Evolutionary conservation across 2,797 vertebrate species (phyloP).

Genomic region (Acrossocheilus fasciatus): DNA sequence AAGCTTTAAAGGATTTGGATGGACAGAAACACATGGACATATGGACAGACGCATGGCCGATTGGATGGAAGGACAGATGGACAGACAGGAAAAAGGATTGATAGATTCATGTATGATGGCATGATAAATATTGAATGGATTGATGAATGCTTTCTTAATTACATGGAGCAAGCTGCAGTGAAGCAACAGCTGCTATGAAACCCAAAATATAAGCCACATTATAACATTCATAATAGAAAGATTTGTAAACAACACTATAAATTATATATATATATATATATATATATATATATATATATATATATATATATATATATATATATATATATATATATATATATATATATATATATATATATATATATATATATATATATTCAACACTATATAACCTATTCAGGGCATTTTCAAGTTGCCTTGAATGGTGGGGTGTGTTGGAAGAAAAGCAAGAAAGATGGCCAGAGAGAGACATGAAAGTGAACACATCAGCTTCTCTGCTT

Average conservation of each 20-base stretch:
- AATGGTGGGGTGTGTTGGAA: background rate
- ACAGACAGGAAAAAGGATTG: background rate
- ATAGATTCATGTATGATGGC: background rate
- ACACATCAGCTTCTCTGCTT: slow-evolving; percentile 31
- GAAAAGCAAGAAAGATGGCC: background rate
- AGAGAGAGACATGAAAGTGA: background rate
- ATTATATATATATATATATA: too few species aligned
- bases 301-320: too few species aligned
- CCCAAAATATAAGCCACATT: background rate
- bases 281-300: too few species aligned
- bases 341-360: too few species aligned
- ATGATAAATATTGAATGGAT: background rate
- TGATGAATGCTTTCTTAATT: background rate
- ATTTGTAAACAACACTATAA: background rate
- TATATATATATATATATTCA: too few species aligned
- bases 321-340: too few species aligned
- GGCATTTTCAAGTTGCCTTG: background rate
- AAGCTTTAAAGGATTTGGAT: background rate
- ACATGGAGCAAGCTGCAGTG: background rate
- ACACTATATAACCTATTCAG: too few species aligned
- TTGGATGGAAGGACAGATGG: background rate
- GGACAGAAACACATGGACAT: background rate
- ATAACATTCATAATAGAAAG: background rate
- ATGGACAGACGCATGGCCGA: background rate
- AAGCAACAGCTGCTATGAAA: background rate